These are phyloP conservation scores for Exocentrus adspersus DNA, from an alignment of 2,888 invertebrate genomes.

Conservation along the genomic window DNA sequence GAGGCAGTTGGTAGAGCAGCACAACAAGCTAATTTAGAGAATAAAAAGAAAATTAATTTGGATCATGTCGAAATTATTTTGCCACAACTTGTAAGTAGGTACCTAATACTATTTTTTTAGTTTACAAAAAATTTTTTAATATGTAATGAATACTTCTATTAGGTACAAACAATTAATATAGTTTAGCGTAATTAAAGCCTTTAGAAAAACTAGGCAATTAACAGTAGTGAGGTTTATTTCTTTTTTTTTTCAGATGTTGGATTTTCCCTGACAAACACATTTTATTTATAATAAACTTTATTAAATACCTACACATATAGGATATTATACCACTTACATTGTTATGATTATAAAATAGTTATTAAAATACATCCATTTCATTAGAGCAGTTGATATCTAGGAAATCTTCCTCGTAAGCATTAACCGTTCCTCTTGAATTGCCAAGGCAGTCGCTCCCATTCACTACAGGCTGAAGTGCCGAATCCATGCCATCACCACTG, in stretches of 20 bases:
- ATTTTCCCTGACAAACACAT: constrained; percentile 33
- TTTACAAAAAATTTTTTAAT: too few species aligned
- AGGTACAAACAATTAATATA: too few species aligned
- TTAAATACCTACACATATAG: constrained; percentile 24
- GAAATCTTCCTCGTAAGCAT: constrained; percentile 75
- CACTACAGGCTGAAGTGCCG: constrained; percentile 25
- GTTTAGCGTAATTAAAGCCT: too few species aligned
- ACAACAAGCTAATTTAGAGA: constrained; percentile 65
- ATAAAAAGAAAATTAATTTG: constrained; percentile 64
- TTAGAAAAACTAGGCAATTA: too few species aligned
- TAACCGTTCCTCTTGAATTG: constrained; percentile 42
- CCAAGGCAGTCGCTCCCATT: constrained; percentile 32
- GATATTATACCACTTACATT: constrained; percentile 15
- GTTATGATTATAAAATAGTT: constrained; percentile 29
- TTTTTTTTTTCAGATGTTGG: constrained; percentile 38
- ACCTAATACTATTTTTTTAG: background rate
- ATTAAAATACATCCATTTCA: constrained; percentile 71
- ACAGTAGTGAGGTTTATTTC: too few species aligned
- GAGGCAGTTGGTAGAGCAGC: constrained; percentile 68
- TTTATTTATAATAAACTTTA: constrained; percentile 23
- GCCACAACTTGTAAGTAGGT: constrained; percentile 66
- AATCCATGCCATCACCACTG: constrained; percentile 68
- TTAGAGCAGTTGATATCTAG: constrained; percentile 78
- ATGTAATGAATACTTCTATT: too few species aligned
- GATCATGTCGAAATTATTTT: constrained; percentile 69